A percentile compares a stretch with the other conserved stretches of the same genome.
Evolutionary conservation across 2,797 vertebrate species (phyloP).

Genomic region (Ibycter americanus): DNA sequence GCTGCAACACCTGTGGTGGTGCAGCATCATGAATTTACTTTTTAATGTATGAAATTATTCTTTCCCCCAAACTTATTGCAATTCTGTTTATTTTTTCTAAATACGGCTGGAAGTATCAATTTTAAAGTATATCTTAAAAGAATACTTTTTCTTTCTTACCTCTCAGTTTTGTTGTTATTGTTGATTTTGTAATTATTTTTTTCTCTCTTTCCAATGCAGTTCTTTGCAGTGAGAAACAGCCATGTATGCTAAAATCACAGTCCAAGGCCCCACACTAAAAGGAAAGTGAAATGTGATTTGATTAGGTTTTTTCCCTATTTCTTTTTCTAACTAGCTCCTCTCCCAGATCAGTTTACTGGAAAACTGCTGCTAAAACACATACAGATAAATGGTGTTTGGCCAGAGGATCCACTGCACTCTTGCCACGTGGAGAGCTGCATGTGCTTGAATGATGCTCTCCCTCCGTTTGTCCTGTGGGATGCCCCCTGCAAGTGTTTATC

Average conservation of each 20-base stretch:
- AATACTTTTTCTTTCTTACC: not conserved
- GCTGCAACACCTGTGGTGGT: not conserved
- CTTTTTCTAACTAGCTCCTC: not conserved
- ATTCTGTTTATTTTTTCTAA: not conserved
- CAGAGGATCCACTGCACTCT: not conserved
- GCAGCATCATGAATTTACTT: not conserved
- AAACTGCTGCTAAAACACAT: not conserved
- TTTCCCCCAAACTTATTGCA: not conserved
- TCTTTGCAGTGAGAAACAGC: not conserved
- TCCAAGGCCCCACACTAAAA: not conserved
- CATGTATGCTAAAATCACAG: not conserved
- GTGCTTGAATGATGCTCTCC: not conserved
- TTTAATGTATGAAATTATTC: not conserved
- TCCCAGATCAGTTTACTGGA: not conserved
- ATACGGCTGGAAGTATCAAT: not conserved
- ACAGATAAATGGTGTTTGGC: not conserved
- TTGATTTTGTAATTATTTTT: accelerated
- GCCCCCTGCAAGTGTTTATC: not conserved
- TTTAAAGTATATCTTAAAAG: not conserved
- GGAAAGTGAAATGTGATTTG: not conserved
- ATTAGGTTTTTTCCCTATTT: not conserved
- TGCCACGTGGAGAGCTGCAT: too few species aligned
- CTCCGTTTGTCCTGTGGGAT: not conserved
- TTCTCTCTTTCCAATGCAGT: accelerated
- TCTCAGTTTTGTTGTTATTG: not conserved